Percentiles rank a stretch among this genome's conserved stretches.
phyloP scores from a whole-genome alignment of 2,797 vertebrate genomes.

The Loriculus beryllinus region DNA sequence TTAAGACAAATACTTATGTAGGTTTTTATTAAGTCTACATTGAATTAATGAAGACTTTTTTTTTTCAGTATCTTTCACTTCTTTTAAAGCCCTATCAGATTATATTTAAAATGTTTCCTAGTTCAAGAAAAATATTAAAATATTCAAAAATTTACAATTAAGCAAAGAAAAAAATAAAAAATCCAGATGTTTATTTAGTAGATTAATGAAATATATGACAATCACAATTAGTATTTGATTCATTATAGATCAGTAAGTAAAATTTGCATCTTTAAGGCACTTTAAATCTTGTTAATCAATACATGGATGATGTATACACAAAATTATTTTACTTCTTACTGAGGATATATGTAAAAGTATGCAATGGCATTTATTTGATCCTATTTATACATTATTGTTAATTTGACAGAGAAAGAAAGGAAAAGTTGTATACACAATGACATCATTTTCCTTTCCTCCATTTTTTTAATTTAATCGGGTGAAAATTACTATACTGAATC shows the following conservation, averaged over 20 bases:
- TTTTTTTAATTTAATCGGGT: neutral
- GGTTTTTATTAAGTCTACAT: neutral
- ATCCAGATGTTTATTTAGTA: neutral
- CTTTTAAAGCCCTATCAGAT: neutral
- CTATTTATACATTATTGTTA: neutral
- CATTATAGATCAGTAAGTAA: neutral
- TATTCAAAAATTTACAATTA: neutral
- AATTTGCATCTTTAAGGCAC: neutral
- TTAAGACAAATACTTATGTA: neutral
- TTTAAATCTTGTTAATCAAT: neutral
- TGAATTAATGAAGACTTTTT: neutral
- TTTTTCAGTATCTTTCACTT: neutral
- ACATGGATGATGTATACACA: neutral
- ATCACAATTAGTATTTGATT: neutral
- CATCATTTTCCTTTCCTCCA: neutral
- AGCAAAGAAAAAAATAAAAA: neutral
- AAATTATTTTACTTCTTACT: neutral
- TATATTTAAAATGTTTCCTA: neutral
- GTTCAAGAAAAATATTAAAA: neutral
- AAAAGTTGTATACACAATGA: neutral
- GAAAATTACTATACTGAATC: neutral
- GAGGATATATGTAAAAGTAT: neutral
- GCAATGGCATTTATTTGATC: neutral
- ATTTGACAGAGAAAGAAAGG: neutral
- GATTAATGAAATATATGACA: neutral